phyloP scores from a whole-genome alignment of 2,797 vertebrate species.

The Clarias fuscus region DNA sequence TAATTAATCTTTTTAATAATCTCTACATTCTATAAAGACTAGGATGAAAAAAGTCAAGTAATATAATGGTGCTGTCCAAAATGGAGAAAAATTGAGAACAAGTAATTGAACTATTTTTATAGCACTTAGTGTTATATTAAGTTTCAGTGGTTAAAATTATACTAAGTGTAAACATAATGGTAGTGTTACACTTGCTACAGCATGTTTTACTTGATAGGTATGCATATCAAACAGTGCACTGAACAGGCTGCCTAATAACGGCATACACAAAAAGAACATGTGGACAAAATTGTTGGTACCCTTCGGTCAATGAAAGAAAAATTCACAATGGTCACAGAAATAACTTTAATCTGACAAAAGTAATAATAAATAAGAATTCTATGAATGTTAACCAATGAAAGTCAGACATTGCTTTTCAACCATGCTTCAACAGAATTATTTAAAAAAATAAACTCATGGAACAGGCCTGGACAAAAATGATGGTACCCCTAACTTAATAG shows the following conservation, averaged over 20 bases:
- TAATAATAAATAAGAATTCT: too few species aligned
- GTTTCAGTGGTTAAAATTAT: neutral
- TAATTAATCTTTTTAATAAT: neutral
- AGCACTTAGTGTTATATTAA: neutral
- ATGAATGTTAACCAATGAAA: too few species aligned
- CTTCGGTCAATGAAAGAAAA: too few species aligned
- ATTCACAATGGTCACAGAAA: too few species aligned
- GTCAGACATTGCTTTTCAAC: too few species aligned
- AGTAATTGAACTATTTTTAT: neutral
- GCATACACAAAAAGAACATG: too few species aligned
- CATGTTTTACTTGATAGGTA: neutral
- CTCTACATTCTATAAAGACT: neutral
- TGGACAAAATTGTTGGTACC: too few species aligned
- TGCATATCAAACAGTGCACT: neutral
- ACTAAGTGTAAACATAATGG: neutral
- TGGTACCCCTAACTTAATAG: too few species aligned
- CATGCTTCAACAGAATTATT: too few species aligned
- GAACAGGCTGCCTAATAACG: neutral
- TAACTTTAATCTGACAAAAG: too few species aligned
- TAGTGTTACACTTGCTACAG: neutral
- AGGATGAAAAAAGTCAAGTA: neutral
- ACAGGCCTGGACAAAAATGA: too few species aligned
- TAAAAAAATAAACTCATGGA: too few species aligned
- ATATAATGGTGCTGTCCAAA: neutral
- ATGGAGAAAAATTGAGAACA: neutral